Percentiles rank a stretch among this genome's conserved stretches.
Conservation (phyloP, 2,113 vertebrate species). For the Ageneiosus marmoratus region DNA sequence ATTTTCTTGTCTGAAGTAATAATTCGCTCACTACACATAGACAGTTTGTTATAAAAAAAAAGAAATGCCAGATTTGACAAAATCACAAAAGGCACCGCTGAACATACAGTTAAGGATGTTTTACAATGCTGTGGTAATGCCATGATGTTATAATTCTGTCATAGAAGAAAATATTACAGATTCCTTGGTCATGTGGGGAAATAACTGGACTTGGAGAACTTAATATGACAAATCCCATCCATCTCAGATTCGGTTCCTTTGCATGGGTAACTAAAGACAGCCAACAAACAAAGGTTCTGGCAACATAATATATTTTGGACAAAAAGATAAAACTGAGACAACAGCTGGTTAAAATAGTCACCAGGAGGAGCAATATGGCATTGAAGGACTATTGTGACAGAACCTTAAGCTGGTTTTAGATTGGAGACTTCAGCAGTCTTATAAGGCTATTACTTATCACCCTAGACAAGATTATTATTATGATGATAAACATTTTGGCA, state of each 20-base stretch:
- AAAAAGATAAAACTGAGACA: not conserved
- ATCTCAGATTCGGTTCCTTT: not conserved
- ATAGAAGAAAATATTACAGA: no score
- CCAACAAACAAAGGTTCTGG: not conserved
- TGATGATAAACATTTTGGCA: not conserved
- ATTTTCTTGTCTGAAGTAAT: not conserved
- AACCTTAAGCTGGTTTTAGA: not conserved
- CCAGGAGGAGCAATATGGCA: not conserved
- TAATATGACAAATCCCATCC: not conserved
- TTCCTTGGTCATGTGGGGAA: not conserved
- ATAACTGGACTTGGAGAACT: not conserved
- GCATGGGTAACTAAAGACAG: not conserved
- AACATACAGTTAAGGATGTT: not conserved
- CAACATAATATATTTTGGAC: not conserved
- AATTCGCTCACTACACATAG: not conserved
- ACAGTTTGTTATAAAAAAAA: not conserved
- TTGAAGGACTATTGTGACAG: not conserved
- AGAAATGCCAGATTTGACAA: not conserved
- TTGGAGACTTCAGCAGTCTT: no score
- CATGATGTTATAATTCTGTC: no score
- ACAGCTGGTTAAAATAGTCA: not conserved
- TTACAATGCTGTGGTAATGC: not conserved
- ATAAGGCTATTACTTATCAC: not conserved
- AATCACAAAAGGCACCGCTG: not conserved
- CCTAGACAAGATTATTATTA: not conserved